A percentile compares a stretch with the other conserved stretches of the same genome.
phyloP scores from a whole-genome alignment of 2,888 invertebrate genomes.

The Pristionchus fissidentatus region DNA sequence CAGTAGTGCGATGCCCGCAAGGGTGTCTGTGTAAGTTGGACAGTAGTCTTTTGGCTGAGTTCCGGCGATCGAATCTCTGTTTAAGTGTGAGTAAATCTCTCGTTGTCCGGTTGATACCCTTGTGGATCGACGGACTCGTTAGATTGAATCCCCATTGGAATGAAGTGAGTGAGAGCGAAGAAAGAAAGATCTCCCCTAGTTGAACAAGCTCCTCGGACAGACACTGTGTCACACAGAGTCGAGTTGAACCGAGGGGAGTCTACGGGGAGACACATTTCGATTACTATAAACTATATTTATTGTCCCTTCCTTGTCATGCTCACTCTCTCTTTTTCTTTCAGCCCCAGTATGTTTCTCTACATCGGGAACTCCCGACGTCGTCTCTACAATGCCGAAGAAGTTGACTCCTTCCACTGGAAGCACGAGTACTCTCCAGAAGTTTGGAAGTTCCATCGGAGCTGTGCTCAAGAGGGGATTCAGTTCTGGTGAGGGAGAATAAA shows the following conservation, averaged over 20 bases:
- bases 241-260: not conserved
- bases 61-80: conserved; percentile 5
- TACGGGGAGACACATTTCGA: conserved; percentile 15
- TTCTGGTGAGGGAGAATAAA: not conserved
- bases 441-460: conserved; percentile 32
- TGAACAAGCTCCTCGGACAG: not conserved
- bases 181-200: not conserved
- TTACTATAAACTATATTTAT: not conserved
- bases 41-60: not conserved
- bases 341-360: conserved; percentile 1
- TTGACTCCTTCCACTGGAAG: conserved; percentile 42
- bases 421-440: conserved; percentile 41
- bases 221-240: not conserved
- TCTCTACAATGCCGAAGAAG: not conserved
- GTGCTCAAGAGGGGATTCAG: conserved; percentile 47
- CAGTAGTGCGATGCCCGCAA: not conserved
- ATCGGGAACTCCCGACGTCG: conserved; percentile 17
- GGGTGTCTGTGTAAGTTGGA: too few relatives aligned
- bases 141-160: not conserved
- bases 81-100: too few relatives aligned
- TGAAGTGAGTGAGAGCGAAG: not conserved
- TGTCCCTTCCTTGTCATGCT: not conserved
- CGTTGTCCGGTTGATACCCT: conserved; percentile 22
- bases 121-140: not conserved
- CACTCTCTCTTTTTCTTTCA: not conserved